Evolutionary conservation across 2,113 vertebrate species (phyloP), one percentile per base, ranked within the genome.

Genomic region (Machaerirhynchus nigripectus): DNA sequence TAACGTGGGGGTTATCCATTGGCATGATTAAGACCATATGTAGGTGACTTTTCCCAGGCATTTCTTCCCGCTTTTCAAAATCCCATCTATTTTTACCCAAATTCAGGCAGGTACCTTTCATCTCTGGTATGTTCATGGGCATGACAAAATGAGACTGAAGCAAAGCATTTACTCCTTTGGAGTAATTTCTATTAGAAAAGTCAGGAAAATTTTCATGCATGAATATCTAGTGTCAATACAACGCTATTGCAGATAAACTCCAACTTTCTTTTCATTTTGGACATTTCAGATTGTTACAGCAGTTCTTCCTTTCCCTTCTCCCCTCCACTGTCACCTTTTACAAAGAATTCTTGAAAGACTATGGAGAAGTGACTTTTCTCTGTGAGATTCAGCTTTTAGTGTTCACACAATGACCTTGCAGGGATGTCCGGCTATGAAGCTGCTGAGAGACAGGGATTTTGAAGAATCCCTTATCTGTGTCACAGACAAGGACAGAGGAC

Each of bases 21-120:
- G 97, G 97, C 97, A 95, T 98, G 97, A 97, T 97, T 97, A 97
- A 97, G 97, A 98, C 98, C 98, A 98, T 93, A 98, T 98, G 97
- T 97, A 97, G 96, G 90, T 94, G 95, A 79, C 96, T 76, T 87
- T 98, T 97, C 75, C 93, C 95, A 97, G 95, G 67, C 93, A 73
- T 73, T 95, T 79, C 71, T 93, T 81, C 68, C 97, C 89, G 15
- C 57, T 80, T 89, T 94, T 81, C 78, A 88, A 96, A 97, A 95
- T 93, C 91, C 44, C 61, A 80, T 93, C 59, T 96, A 79, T 91
- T 95, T 95, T 94, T 79, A 89, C 69, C 89, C 69, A 63, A 53
- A 88, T 79, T 87, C 68, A 86, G 16, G 49, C 77, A 95, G 88
- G 82, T 92, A 89, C 47, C 84, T 87, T 91, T 93, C 50, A 87